Percentiles rank a stretch among this genome's conserved stretches.
phyloP scores from a whole-genome alignment of 2,888 invertebrate genomes.

The Fissipunctia ypsillon region DNA sequence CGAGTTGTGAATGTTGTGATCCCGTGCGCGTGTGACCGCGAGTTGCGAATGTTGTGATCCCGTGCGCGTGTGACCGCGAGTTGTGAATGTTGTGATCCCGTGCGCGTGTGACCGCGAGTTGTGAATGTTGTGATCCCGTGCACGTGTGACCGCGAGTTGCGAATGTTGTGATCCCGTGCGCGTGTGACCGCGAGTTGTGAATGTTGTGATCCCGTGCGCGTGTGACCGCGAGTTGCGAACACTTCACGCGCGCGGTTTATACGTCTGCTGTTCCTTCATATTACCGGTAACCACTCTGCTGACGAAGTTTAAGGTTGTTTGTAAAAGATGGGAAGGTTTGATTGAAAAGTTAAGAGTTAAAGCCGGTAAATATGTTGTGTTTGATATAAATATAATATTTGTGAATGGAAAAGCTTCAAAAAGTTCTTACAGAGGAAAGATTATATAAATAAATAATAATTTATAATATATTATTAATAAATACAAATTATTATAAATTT shows the following conservation, averaged over 20 bases:
- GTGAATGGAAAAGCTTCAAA: neutral
- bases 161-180: slow-evolving; percentile 4
- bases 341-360: slow-evolving; percentile 2
- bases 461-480: too few relatives aligned
- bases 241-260: neutral
- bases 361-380: too few relatives aligned
- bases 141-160: slow-evolving; percentile 14
- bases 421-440: neutral
- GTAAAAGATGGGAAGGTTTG: neutral
- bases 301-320: neutral
- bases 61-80: slow-evolving; percentile 15
- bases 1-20: slow-evolving; percentile 13
- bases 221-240: slow-evolving; percentile 20
- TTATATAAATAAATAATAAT: neutral
- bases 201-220: slow-evolving; percentile 6
- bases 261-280: neutral
- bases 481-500: too few relatives aligned
- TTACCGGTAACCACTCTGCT: neutral
- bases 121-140: slow-evolving; percentile 8
- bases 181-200: slow-evolving; percentile 15
- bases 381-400: neutral
- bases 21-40: slow-evolving; percentile 12
- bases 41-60: slow-evolving; percentile 10
- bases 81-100: slow-evolving; percentile 8
- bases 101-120: slow-evolving; percentile 14